Evolutionary conservation across 2,113 vertebrate species (phyloP), one percentile per base, ranked within the genome.

Genomic region (Ptychochromis oligacanthus): DNA sequence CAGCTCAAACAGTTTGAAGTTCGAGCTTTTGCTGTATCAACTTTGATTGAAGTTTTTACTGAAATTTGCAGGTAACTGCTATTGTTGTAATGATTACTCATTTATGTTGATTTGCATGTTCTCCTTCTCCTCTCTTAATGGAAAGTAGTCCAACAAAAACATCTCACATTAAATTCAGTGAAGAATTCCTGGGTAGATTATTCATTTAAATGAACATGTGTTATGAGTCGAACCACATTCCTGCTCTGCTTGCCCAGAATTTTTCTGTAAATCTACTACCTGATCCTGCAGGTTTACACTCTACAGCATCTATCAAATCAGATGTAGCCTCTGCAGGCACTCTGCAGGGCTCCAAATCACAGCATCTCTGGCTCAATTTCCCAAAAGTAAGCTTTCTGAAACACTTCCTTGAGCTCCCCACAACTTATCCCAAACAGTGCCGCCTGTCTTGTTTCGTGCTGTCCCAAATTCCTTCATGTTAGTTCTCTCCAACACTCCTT

Each of bases 381-480:
- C 75, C 77, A n/a, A 61, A 24, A 80, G 77, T 61, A 40, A 43
- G 56, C 65, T 40, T 24, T 74, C 28, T 77, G 60, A 52, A 80
- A 81, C 14, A 52, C 49, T 61, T 40, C 36, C 81, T 56, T 36
- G 10, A 87, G 28, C 34, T 28, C 26, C 67, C 26, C 11, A 54
- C 46, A 52, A 72, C 67, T 54, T 72, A 54, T 54, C 26, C 67
- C 67, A 72, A 54, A 72, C 67, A 72, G 46, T 72, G 46, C 67
- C 54, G 72, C 6, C 56, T 79, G 26, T 75, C 80, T 79, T 36
- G 22, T 83, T 58, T 72, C 28, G 9, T 77, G 55, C 18, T 55
- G 75, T 54, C 43, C 59, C 13, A 72, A 36, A 89, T 90, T 85
- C 59, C 64, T 79, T 61, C 55, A 86, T 79, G 79, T 83, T 54